Base-by-base conservation (phyloP, 2,113 vertebrate genomes). In the Callipepla californica region DNA sequence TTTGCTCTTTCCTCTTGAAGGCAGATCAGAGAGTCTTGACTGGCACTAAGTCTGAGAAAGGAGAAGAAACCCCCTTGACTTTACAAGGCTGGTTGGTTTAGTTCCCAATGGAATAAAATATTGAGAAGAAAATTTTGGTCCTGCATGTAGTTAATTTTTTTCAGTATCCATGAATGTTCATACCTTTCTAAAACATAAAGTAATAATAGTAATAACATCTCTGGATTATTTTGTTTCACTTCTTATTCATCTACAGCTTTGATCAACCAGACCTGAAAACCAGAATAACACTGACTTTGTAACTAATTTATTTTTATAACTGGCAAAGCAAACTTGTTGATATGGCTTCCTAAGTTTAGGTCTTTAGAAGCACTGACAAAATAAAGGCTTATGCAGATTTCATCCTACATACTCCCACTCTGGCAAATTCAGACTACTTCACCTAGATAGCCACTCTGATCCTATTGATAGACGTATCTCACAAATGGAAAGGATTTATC, bases 381-480 rank as follows among this genome's bases (percentile, higher is more conserved):
- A 72, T 2, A 81, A 78, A 59, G 23, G 2, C 11, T 65, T 58
- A 40, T n/a, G 36, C 14, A 82, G 45, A 76, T 87, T 85, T 66
- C 48, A 53, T 23, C 18, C 59, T 69, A 25, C 0, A 0, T 36
- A 34, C 63, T 89, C 26, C 36, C 25, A 58, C 0, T 1, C 16
- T 45, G 53, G 28, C 5, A 85, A 91, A 69, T 80, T 87, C 61
- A 26, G 6, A 55, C 57, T 67, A 32, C 18, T 93, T 89, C 51
- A 78, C 20, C 21, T 87, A 48, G 59, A 23, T 61, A 48, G 47
- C 23, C 40, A 65, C 28, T 85, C 51, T 82, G 74, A 72, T 85
- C 42, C 30, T 81, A 32, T 9, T 42, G 58, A 28, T 18, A 76
- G 7, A 13, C 85, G 5, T 5, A 14, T 76, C 62, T 78, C 57